These are phyloP conservation scores for Andrena marginata DNA, from an alignment of 2,888 invertebrate genomes.

Conservation along the genomic window DNA sequence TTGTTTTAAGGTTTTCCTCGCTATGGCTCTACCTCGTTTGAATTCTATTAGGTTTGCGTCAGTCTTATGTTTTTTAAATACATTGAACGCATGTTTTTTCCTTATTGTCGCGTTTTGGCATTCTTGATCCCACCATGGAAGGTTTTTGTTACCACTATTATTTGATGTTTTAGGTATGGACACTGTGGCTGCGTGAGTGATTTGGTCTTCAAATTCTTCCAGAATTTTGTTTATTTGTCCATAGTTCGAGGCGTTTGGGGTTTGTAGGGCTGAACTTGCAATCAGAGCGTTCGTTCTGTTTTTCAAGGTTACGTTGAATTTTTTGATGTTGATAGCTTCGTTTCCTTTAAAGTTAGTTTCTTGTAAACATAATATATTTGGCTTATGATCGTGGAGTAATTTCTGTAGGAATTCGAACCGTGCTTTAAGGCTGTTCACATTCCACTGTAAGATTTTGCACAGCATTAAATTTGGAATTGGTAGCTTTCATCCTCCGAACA, in stretches of 20 bases:
- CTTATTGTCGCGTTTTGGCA: not conserved
- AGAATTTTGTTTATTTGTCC: conserved; percentile 3
- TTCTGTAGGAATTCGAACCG: not conserved
- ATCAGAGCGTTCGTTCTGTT: no score
- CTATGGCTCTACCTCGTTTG: not conserved
- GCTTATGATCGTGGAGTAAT: no score
- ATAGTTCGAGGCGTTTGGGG: not conserved
- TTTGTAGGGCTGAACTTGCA: not conserved
- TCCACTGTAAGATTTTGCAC: not conserved
- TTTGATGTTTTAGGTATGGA: not conserved
- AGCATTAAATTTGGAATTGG: not conserved
- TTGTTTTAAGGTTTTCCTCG: conserved; percentile 6
- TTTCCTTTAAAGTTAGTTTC: no score
- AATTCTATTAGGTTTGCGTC: conserved; percentile 1
- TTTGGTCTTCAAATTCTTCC: not conserved
- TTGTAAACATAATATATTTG: no score
- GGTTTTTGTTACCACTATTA: not conserved
- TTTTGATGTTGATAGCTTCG: no score
- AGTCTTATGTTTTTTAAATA: conserved; percentile 2
- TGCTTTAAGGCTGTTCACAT: not conserved
- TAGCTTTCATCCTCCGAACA: not conserved
- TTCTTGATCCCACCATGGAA: conserved; percentile 9
- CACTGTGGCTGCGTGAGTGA: not conserved
- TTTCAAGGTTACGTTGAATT: no score
- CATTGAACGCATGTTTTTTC: conserved; percentile 1